phyloP scores from a whole-genome alignment of 2,888 invertebrate genomes.

The Poecilus cupreus region DNA sequence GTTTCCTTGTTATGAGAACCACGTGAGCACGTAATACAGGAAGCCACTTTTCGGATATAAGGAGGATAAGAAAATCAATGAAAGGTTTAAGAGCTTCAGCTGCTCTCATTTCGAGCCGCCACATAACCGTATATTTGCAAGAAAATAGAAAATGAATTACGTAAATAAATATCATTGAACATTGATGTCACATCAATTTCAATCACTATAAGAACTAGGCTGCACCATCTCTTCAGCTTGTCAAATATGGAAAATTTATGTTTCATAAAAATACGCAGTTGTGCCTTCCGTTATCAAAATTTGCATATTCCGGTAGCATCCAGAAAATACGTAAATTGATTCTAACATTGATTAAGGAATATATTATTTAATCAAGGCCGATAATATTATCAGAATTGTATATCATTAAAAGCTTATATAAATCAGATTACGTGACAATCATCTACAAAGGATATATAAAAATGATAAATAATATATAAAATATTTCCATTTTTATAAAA shows the following conservation, averaged over 20 bases:
- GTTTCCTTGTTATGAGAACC: slow-evolving; percentile 30
- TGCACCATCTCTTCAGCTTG: neutral
- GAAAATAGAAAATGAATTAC: slow-evolving; percentile 11
- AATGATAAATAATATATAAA: too few species aligned
- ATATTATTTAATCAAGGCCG: too few species aligned
- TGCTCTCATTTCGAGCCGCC: neutral
- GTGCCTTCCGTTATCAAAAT: too few species aligned
- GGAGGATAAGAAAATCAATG: slow-evolving; percentile 33
- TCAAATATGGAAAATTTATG: slow-evolving; percentile 1
- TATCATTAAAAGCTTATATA: too few species aligned
- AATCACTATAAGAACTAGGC: neutral
- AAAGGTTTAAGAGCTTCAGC: neutral
- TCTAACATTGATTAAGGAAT: too few species aligned
- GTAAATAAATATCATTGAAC: slow-evolving; percentile 7
- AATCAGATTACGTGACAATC: too few species aligned
- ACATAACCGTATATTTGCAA: slow-evolving; percentile 11
- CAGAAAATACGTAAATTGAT: too few species aligned
- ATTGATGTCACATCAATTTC: slow-evolving; percentile 23
- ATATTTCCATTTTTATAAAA: too few species aligned
- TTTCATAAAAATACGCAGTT: neutral
- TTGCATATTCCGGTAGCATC: too few species aligned
- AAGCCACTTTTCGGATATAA: slow-evolving; percentile 35
- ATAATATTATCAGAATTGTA: too few species aligned
- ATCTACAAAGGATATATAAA: too few species aligned
- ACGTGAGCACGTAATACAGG: slow-evolving; percentile 1